Evolutionary conservation across 2,113 vertebrate genomes (phyloP).

Genomic region (Petromus typicus): DNA sequence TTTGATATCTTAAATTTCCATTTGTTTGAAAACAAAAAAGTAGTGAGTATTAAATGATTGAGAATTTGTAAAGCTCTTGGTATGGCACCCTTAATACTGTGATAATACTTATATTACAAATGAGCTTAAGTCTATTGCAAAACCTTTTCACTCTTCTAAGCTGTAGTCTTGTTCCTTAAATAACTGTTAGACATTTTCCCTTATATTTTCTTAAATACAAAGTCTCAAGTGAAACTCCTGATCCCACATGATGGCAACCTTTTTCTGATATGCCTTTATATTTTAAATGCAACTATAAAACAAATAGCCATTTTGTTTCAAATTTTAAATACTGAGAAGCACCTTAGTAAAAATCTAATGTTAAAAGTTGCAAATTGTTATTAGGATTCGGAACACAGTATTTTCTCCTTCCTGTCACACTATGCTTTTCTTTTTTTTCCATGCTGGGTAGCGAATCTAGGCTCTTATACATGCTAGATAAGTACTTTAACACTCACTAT

Average conservation of each 20-base stretch:
- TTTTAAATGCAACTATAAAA: constrained; percentile 10
- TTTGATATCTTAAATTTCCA: not conserved
- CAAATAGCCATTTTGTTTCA: constrained; percentile 50
- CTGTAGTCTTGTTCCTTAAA: not conserved
- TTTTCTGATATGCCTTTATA: constrained; percentile 18
- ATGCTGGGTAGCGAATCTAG: not conserved
- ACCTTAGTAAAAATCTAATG: not conserved
- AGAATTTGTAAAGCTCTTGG: not conserved
- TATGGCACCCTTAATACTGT: constrained; percentile 26
- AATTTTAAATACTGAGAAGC: constrained; percentile 28
- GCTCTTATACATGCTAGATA: not conserved
- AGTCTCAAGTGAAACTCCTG: not conserved
- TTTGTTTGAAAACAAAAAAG: not conserved
- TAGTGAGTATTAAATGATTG: constrained; percentile 27
- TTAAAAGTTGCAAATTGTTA: constrained; percentile 37
- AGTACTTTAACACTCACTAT: not conserved
- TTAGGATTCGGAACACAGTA: constrained; percentile 30
- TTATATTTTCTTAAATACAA: not conserved
- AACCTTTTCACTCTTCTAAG: not conserved
- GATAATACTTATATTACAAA: not conserved
- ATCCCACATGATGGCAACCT: not conserved
- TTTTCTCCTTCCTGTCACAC: not conserved
- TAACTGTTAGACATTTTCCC: not conserved
- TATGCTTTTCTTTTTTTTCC: not conserved
- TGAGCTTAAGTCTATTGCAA: not conserved